Evolutionary conservation across 2,888 invertebrate species (phyloP).

Genomic region (Melieria picta): DNA sequence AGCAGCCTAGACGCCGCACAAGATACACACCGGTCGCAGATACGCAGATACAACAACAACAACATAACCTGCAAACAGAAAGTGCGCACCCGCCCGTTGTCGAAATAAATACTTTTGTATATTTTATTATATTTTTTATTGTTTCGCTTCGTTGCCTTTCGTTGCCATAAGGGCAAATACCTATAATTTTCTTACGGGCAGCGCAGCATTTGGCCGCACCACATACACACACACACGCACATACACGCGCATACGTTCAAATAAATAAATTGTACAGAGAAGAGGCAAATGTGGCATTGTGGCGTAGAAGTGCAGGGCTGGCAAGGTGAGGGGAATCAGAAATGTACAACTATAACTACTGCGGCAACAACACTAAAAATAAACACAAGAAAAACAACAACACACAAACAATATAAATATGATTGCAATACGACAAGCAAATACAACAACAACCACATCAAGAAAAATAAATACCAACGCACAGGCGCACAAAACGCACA

Average conservation of each 20-base stretch:
- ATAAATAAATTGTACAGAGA: conserved; percentile 21
- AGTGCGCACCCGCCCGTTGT: neutral
- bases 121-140: conserved; percentile 30
- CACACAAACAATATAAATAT: conserved; percentile 10
- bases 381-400: conserved; percentile 37
- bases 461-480: too few relatives aligned
- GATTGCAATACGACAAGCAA: conserved; percentile 3
- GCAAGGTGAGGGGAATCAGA: too few relatives aligned
- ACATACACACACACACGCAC: conserved; percentile 13
- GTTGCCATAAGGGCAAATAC: conserved; percentile 35
- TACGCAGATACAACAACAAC: neutral
- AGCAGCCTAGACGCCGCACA: conserved; percentile 2
- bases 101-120: conserved; percentile 25
- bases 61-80: neutral
- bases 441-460: neutral
- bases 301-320: too few relatives aligned
- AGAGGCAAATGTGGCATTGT: neutral
- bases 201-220: conserved; percentile 7
- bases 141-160: conserved; percentile 36
- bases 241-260: neutral
- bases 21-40: conserved; percentile 11
- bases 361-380: conserved; percentile 33
- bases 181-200: conserved; percentile 25
- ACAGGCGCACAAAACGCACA: neutral
- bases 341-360: too few relatives aligned